A percentile compares a stretch with the other conserved stretches of the same genome.
These are phyloP conservation scores for Plagodis dolabraria DNA, from an alignment of 2,888 invertebrate genomes.

Conservation along the genomic window DNA sequence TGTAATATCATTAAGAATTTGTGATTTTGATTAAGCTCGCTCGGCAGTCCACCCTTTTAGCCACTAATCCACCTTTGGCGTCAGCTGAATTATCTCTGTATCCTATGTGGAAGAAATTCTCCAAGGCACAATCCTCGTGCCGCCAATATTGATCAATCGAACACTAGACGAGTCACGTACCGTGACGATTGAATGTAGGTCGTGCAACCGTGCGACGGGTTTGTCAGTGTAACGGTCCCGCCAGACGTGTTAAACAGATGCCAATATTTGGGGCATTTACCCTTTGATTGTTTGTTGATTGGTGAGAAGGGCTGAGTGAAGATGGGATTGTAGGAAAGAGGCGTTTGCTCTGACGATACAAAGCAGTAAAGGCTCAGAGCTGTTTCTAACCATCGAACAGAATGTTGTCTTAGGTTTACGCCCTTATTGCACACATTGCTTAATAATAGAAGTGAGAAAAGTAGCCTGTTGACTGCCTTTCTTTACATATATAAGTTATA, in stretches of 20 bases:
- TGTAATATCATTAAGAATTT: no score
- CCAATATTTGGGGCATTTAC: not conserved
- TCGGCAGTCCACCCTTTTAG: no score
- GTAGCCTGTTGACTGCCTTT: no score
- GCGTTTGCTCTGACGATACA: no score
- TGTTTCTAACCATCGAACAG: no score
- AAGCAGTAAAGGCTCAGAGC: no score
- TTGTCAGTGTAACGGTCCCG: constrained; percentile 10
- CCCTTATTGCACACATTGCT: no score
- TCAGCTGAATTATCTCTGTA: not conserved
- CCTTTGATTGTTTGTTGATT: not conserved
- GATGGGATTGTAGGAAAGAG: not conserved
- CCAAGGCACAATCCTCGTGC: not conserved
- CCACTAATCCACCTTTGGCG: no score
- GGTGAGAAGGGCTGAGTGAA: not conserved
- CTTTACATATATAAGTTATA: no score
- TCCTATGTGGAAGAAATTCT: not conserved
- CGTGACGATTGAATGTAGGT: constrained; percentile 9
- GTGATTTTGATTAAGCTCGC: no score
- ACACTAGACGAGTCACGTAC: constrained; percentile 3
- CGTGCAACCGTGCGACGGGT: constrained; percentile 2
- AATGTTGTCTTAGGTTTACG: no score
- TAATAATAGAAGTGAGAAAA: no score
- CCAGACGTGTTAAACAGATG: constrained; percentile 19
- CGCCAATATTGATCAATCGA: constrained; percentile 8